Evolutionary conservation across 2,888 invertebrate species (phyloP).

Genomic region (Hoplodrina ambigua): DNA sequence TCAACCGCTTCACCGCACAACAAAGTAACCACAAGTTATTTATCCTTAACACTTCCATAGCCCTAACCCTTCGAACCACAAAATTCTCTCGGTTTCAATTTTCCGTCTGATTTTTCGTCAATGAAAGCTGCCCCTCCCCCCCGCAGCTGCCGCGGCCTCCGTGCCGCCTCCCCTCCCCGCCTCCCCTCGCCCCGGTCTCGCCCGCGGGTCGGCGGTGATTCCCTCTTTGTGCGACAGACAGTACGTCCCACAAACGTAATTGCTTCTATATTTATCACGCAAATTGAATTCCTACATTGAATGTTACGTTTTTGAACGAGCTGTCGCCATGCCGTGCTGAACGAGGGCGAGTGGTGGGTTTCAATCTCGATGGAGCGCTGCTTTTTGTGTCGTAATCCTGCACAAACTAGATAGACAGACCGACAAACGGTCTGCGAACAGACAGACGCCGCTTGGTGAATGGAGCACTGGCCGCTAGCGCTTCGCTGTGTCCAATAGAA

Average conservation of each 20-base stretch:
- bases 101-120: constrained; percentile 66
- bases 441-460: not conserved
- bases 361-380: not conserved
- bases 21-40: constrained; percentile 1
- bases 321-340: constrained; percentile 4
- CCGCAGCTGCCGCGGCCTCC: not conserved
- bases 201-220: constrained; percentile 46
- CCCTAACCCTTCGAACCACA: constrained; percentile 25
- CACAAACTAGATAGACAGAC: no score
- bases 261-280: constrained; percentile 60
- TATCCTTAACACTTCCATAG: constrained; percentile 30
- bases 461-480: not conserved
- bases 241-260: constrained; percentile 60
- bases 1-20: not conserved
- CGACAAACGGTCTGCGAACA: not conserved
- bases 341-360: constrained; percentile 6
- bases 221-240: constrained; percentile 65
- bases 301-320: constrained; percentile 22
- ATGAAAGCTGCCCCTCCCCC: constrained; percentile 45
- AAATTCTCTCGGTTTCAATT: constrained; percentile 63
- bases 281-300: constrained; percentile 59
- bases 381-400: not conserved
- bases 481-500: no score
- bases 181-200: not conserved
- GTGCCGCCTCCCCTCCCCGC: not conserved